Evolutionary conservation across 2,113 vertebrate genomes (phyloP), one percentile per base, ranked within the genome.

Genomic region (Chaetodon auriga): DNA sequence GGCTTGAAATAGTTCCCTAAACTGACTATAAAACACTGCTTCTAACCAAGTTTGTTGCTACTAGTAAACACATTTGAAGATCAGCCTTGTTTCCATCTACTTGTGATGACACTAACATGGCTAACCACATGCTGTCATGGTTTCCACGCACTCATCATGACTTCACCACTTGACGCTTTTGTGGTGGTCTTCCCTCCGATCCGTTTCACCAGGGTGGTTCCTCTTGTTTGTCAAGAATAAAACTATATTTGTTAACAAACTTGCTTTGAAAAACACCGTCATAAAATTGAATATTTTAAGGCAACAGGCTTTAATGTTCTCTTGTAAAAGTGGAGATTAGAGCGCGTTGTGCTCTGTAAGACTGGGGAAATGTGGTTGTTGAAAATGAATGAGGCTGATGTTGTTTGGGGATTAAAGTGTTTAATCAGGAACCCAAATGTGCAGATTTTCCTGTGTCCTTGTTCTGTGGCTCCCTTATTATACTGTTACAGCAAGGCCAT

Each of bases 361-460:
- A 64, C 43, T 41, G 75, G 68, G 65, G 60, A 84, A 85, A 66
- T 2, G 12, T 48, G 45, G 23, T 43, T 35, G 51, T 72, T 80
- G 58, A 78, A 80, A 85, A 78, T 71, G 13, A 76, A 78, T 76
- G 45, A 43, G 23, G 25, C 54, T 13, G 5, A 19, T 49, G 66
- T 55, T 80, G 45, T 53, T 72, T 90, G 78, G 75, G 91, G 70
- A 64, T 80, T 69, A 70, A 79, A 81, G 74, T 46, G 54, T 85
- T 85, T 63, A 80, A 85, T 78, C 65, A 65, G 12, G 43, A 62
- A 64, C 66, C 64, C 74, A 60, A 65, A 73, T 81, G 75, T 83
- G 68, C 49, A 78, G 74, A 75, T 80, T 72, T 81, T 79, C 35
- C n/a, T 13, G 12, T 54, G 54, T 80, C 77, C 64, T 82, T 83